Evolutionary conservation across 2,113 vertebrate genomes (phyloP).

Genomic region (Cynopterus brachyotis): DNA sequence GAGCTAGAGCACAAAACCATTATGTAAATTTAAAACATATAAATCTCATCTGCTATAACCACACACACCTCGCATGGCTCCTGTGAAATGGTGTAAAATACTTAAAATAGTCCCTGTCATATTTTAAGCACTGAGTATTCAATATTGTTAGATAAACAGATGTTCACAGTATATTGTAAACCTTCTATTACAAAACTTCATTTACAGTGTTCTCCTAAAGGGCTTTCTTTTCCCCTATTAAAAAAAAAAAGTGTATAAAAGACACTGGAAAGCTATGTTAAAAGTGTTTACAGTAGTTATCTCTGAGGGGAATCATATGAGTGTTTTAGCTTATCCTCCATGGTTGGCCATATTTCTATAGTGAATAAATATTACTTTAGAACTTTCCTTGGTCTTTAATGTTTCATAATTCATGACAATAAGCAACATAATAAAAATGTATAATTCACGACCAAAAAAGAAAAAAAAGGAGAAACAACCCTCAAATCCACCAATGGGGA

Average conservation of each 20-base stretch:
- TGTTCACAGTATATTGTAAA: not conserved
- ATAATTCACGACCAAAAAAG: not conserved
- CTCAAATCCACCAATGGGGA: not conserved
- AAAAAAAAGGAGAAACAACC: not conserved
- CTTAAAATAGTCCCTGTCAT: not conserved
- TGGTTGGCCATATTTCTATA: not conserved
- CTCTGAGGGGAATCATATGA: not conserved
- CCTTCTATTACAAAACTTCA: not conserved
- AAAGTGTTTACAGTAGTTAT: not conserved
- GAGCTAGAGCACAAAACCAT: not conserved
- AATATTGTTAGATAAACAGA: conserved; percentile 27
- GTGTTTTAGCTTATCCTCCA: not conserved
- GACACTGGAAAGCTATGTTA: not conserved
- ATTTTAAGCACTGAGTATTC: not conserved
- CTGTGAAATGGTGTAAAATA: not conserved
- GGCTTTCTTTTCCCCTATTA: not conserved
- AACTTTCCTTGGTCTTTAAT: not conserved
- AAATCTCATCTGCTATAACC: not conserved
- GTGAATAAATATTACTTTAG: not conserved
- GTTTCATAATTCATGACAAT: not conserved
- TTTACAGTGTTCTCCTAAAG: not conserved
- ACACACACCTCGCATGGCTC: not conserved
- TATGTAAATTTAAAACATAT: not conserved
- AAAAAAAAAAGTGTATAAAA: not conserved
- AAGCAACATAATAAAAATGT: not conserved